Conservation (phyloP, 2,113 vertebrate genomes). For the Rhinolophus sinicus region DNA sequence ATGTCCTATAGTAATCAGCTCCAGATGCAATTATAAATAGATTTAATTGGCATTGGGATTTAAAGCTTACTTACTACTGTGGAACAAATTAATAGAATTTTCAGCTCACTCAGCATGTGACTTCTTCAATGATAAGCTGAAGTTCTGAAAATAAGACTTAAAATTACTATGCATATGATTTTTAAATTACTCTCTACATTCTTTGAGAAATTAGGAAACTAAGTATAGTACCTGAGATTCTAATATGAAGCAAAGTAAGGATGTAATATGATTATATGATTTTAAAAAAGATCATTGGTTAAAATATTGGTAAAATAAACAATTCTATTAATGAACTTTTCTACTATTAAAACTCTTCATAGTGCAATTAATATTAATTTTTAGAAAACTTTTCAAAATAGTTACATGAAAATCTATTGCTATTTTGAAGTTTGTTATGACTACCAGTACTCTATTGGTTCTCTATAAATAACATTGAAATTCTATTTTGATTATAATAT, state of each 20-base stretch:
- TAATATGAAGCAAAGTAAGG: constrained; percentile 49
- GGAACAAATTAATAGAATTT: constrained; percentile 87
- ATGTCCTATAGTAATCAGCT: constrained; percentile 84
- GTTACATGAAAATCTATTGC: background rate
- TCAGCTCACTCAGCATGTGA: constrained; percentile 72
- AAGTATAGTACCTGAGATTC: background rate
- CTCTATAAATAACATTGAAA: constrained; percentile 13
- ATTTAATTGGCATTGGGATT: constrained; percentile 84
- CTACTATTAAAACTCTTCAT: constrained; percentile 49
- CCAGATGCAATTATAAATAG: constrained; percentile 80
- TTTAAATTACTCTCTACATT: constrained; percentile 67
- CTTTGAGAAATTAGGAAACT: constrained; percentile 69
- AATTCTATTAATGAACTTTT: constrained; percentile 5
- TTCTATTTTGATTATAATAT: constrained; percentile 25
- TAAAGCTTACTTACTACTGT: constrained; percentile 81
- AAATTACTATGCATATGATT: constrained; percentile 79
- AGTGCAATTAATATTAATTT: constrained; percentile 28
- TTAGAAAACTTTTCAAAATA: background rate
- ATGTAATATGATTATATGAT: background rate
- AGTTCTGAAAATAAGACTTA: constrained; percentile 62
- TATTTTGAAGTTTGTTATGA: background rate
- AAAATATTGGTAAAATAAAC: constrained; percentile 35
- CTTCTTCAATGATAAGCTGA: constrained; percentile 81
- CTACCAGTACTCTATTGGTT: background rate
- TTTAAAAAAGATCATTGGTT: constrained; percentile 34